A percentile compares a stretch with the other conserved stretches of the same genome.
Conservation (phyloP, 2,113 vertebrate species). For the Chlorodrepanis virens region DNA sequence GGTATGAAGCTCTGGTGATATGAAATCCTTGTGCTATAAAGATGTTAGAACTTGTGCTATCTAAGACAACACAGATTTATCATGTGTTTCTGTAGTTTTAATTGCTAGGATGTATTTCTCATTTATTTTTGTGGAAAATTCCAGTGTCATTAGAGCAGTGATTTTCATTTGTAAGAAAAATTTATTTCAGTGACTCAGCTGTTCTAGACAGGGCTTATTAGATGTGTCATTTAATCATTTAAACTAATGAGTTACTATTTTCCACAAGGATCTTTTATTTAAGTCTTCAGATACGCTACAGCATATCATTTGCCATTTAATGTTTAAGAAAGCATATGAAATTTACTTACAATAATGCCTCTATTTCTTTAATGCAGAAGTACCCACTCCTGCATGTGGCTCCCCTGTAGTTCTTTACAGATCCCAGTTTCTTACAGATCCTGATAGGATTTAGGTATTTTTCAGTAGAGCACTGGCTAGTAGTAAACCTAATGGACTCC, state of each 20-base stretch:
- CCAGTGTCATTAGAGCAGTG: neutral
- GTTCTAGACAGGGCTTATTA: slow-evolving; percentile 2
- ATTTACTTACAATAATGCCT: neutral
- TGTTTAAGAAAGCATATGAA: neutral
- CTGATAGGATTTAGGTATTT: neutral
- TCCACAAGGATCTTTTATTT: neutral
- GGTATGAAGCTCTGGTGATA: no score
- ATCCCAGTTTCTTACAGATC: no score
- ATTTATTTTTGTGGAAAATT: slow-evolving; percentile 32
- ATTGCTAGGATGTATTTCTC: neutral
- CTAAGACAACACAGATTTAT: neutral
- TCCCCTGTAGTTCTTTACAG: neutral
- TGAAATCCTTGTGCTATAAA: no score
- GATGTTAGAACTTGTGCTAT: no score
- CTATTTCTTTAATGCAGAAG: neutral
- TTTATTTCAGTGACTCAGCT: slow-evolving; percentile 10
- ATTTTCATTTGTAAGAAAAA: slow-evolving; percentile 25
- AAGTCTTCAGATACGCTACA: neutral
- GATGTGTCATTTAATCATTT: neutral
- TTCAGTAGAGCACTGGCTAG: neutral
- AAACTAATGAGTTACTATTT: slow-evolving; percentile 25
- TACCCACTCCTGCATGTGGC: neutral
- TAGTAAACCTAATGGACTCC: neutral
- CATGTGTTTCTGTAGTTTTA: slow-evolving; percentile 13
- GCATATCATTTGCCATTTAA: slow-evolving; percentile 8